Evolutionary conservation across 2,113 vertebrate species (phyloP), one percentile per base, ranked within the genome.

Genomic region (Mormoops blainvillei): DNA sequence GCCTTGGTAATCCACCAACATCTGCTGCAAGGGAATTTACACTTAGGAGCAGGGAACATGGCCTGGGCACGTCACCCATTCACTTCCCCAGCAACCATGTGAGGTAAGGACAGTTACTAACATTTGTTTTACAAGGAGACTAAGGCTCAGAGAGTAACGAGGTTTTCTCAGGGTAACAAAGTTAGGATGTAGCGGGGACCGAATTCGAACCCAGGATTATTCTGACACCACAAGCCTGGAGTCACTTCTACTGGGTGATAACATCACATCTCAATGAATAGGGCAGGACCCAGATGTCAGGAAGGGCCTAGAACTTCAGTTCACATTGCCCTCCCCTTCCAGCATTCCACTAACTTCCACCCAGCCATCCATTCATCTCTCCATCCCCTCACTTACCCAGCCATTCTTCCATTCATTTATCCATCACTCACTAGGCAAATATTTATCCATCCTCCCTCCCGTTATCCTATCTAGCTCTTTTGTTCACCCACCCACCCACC

Each of bases 1-100:
- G 38, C 36, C 63, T 36, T 68, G 78, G 38, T 38, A 18, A 24
- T 6, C 43, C n/a, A 43, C 24, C 61, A 24, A 4, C 33, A 54
- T 56, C 22, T 0, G 0, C 18, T 2, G 16, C 33, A 10, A 8
- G 84, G 65, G 77, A 19, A 7, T 54, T 5, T 2, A 18, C 19
- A 28, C 6, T 1, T 0, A 18, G 1, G 5, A 77, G 50, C 70
- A 45, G 76, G 36, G 36, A 24, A 58, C 28, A 0, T 5, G 4
- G 77, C 19, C 31, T 9, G 48, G 50, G 36, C 41, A 7, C 14
- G 20, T 10, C 2, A 16, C 85, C 52, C 16, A 1, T 5, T 1
- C 33, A 8, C 7, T 7, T 15, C 38, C 26, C 33, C 28, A 36
- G 71, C 26, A 33, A 3, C 52, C 33, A 45, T 7, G 45, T 3